These are phyloP conservation scores for Melanerpes aurifrons DNA, from an alignment of 2,113 vertebrate genomes.

Conservation along the genomic window DNA sequence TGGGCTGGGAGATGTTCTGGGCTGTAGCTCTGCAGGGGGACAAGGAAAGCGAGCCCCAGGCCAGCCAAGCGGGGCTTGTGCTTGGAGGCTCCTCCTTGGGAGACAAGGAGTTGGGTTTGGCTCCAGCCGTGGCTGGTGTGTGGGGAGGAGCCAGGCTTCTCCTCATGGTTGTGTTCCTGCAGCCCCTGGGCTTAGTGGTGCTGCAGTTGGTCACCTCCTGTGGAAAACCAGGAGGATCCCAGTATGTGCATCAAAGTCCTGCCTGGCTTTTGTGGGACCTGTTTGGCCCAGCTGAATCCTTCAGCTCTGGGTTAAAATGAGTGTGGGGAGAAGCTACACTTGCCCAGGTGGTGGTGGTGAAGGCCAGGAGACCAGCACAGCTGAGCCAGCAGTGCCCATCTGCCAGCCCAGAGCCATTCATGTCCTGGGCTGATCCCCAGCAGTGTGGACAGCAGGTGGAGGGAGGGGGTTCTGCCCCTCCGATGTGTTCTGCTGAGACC, in stretches of 20 bases:
- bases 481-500: too few species aligned
- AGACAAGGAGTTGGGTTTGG: background rate
- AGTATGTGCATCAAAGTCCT: background rate
- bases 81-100: background rate
- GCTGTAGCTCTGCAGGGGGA: background rate
- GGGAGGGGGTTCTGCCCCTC: too few species aligned
- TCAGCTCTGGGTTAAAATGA: rapidly evolving
- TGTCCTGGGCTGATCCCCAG: too few species aligned
- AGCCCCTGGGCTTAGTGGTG: background rate
- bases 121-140: background rate
- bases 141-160: background rate
- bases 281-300: rapidly evolving
- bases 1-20: background rate
- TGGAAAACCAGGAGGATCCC: background rate
- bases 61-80: background rate
- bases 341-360: background rate
- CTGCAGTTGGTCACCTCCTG: background rate
- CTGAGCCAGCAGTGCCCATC: background rate
- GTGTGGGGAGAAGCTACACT: rapidly evolving
- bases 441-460: too few species aligned
- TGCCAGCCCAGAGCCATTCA: too few species aligned
- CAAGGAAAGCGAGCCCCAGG: rapidly evolving
- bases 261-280: background rate
- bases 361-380: rapidly evolving
- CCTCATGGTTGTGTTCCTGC: rapidly evolving